Conservation (phyloP, 2,888 invertebrate species). For the Lasioglossum malachurum region DNA sequence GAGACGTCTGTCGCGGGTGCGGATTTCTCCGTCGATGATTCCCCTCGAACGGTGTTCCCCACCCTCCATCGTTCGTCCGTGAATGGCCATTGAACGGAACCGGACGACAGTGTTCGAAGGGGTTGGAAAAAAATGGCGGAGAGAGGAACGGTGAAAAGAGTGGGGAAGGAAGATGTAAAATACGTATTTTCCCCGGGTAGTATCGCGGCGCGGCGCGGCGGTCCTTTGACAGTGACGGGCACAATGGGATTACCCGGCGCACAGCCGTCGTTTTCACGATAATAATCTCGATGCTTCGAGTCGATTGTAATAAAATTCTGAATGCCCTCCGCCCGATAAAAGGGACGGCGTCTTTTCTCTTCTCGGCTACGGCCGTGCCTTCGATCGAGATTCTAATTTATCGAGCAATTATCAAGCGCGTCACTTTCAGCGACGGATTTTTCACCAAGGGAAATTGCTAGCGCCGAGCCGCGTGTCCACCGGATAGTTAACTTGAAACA, state of each 20-base stretch:
- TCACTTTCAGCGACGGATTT: constrained; percentile 5
- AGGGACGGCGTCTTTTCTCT: constrained; percentile 1
- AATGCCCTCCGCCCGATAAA: constrained; percentile 9
- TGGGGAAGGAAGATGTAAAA: constrained; percentile 48
- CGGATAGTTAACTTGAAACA: background rate
- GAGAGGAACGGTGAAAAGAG: background rate
- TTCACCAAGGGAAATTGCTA: background rate
- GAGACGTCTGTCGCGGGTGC: constrained; percentile 49
- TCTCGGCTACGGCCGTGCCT: background rate
- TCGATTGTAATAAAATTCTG: constrained; percentile 47
- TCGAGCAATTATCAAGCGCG: constrained; percentile 22
- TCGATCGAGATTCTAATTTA: constrained; percentile 7
- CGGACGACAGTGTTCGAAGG: constrained; percentile 48
- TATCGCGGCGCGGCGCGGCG: background rate
- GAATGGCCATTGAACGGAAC: constrained; percentile 56
- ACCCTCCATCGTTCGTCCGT: background rate
- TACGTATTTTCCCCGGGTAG: constrained; percentile 43
- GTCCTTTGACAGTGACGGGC: constrained; percentile 49
- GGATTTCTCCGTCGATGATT: constrained; percentile 26
- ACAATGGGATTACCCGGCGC: constrained; percentile 48
- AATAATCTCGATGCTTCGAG: constrained; percentile 46
- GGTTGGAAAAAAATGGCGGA: background rate
- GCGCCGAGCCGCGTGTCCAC: background rate
- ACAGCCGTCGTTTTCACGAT: constrained; percentile 22
- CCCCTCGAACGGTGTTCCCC: background rate